A percentile compares a stretch with the other conserved stretches of the same genome.
Evolutionary conservation across 2,888 invertebrate species (phyloP).

Genomic region (Drosophila suboccidentalis): DNA sequence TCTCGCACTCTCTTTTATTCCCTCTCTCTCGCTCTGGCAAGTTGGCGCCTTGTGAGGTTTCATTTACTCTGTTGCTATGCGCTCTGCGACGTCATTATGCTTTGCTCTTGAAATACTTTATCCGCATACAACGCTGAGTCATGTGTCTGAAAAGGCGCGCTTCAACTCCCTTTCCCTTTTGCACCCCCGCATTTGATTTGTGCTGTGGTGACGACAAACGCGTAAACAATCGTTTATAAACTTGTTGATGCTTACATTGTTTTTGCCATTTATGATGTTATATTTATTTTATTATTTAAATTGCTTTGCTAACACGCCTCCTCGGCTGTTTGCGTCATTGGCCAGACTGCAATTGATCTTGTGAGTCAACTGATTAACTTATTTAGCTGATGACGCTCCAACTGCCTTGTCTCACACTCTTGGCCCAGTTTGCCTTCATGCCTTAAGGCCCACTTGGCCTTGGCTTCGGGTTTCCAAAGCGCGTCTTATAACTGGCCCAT

Average conservation of each 20-base stretch:
- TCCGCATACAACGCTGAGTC: conserved; percentile 52
- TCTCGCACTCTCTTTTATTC: conserved; percentile 20
- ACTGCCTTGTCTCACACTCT: conserved; percentile 8
- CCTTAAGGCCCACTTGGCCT: conserved; percentile 16
- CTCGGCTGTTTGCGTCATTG: conserved; percentile 42
- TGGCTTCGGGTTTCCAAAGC: conserved; percentile 19
- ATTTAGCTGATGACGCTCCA: conserved; percentile 19
- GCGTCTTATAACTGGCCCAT: conserved; percentile 13
- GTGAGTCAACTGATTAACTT: conserved; percentile 30
- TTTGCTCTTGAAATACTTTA: conserved; percentile 69
- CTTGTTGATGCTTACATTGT: conserved; percentile 47
- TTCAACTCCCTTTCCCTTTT: neutral
- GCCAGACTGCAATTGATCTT: conserved; percentile 7
- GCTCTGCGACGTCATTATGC: conserved; percentile 57
- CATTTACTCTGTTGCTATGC: conserved; percentile 60
- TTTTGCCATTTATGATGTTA: conserved; percentile 31
- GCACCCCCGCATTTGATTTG: conserved; percentile 3
- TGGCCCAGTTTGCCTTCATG: conserved; percentile 55
- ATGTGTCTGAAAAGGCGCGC: conserved; percentile 24
- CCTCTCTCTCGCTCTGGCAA: conserved; percentile 8
- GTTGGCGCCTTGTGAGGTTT: conserved; percentile 47
- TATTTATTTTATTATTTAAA: neutral
- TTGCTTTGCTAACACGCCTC: neutral
- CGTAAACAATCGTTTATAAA: conserved; percentile 43
- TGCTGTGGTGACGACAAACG: conserved; percentile 59